Conservation (phyloP, 37 sponge, comb jelly and placozoan species). For the Mnemiopsis leidyi region DNA sequence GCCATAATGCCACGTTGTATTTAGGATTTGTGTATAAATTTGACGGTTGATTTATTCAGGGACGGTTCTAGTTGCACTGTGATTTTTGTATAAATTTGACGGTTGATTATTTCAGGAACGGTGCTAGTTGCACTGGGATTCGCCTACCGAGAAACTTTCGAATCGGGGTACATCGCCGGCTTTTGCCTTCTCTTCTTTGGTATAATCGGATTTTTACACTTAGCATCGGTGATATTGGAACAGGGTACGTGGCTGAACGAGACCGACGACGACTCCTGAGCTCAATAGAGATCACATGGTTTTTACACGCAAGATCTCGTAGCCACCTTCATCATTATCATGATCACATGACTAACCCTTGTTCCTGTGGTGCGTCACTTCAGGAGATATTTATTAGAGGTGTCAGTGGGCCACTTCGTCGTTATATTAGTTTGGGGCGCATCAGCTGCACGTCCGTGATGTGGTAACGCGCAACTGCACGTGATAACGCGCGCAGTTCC, state of each 20-base stretch:
- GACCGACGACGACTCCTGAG: conserved; percentile 46
- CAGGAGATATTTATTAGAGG: neutral
- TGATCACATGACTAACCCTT: neutral
- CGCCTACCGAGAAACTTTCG: conserved; percentile 59
- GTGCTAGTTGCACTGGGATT: conserved; percentile 46
- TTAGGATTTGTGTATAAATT: too few relatives aligned
- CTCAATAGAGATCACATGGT: neutral
- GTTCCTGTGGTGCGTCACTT: neutral
- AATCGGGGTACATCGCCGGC: conserved; percentile 59
- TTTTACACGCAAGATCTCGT: neutral
- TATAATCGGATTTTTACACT: conserved; percentile 48
- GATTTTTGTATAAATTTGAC: too few relatives aligned
- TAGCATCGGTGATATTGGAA: conserved; percentile 45
- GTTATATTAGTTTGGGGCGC: neutral
- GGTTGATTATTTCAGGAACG: conserved; percentile 7
- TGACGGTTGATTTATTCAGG: too few relatives aligned
- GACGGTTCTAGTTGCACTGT: too few relatives aligned
- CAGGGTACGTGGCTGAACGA: conserved; percentile 64
- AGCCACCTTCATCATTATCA: too few relatives aligned
- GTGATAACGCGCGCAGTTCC: neutral
- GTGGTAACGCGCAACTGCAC: neutral
- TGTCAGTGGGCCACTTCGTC: neutral
- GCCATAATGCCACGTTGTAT: too few relatives aligned
- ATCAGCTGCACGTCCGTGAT: neutral
- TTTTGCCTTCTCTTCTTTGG: conserved; percentile 63